phyloP scores from a whole-genome alignment of 2,888 invertebrate species.

The Meiosimyza platycephala region DNA sequence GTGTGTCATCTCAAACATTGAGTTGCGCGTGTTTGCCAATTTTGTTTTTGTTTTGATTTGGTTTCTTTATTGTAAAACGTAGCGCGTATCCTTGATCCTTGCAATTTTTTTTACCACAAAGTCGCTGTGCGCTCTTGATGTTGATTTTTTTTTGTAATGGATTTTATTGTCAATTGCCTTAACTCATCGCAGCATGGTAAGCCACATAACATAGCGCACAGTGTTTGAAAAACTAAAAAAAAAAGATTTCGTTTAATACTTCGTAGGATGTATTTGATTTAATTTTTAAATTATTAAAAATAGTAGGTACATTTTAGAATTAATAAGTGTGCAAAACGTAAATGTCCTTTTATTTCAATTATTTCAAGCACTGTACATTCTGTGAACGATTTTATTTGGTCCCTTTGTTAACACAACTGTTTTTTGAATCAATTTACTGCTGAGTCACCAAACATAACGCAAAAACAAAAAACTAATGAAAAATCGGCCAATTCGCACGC shows the following conservation, averaged over 20 bases:
- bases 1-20: slow-evolving; percentile 3
- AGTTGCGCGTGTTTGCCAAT: neutral
- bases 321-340: no score
- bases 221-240: neutral
- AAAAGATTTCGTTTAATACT: no score
- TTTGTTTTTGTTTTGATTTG: neutral
- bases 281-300: no score
- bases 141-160: slow-evolving; percentile 15
- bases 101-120: slow-evolving; percentile 16
- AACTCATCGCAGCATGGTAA: slow-evolving; percentile 22
- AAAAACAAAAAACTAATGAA: slow-evolving; percentile 11
- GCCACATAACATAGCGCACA: slow-evolving; percentile 20
- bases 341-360: neutral
- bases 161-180: slow-evolving; percentile 17
- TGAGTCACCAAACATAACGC: neutral
- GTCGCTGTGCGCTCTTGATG: neutral
- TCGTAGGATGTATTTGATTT: no score
- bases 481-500: slow-evolving; percentile 25
- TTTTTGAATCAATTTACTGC: neutral
- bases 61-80: neutral
- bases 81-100: slow-evolving; percentile 3
- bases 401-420: slow-evolving; percentile 21
- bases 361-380: neutral
- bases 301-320: no score
- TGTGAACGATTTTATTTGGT: neutral